Conservation (phyloP, 2,888 invertebrate species). For the Tryphoninae sp. region DNA sequence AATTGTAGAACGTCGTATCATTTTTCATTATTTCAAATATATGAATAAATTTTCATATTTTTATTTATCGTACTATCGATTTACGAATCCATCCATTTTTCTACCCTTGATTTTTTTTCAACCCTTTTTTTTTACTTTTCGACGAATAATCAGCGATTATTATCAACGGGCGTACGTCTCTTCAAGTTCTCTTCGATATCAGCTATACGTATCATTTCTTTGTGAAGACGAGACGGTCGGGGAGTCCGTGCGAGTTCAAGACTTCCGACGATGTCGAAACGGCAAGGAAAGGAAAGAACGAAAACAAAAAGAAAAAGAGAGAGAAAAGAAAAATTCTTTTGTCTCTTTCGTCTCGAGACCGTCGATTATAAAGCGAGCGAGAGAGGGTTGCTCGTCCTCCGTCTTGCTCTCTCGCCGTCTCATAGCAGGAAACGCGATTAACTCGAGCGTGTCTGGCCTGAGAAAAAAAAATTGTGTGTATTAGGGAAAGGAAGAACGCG, state of each 20-base stretch:
- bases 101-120: not conserved
- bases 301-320: slow-evolving; percentile 51
- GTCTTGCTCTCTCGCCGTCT: slow-evolving; percentile 20
- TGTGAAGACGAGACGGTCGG: not conserved
- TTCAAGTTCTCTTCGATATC: not conserved
- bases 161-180: not conserved
- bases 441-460: slow-evolving; percentile 60
- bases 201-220: not conserved
- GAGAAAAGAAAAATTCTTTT: slow-evolving; percentile 60
- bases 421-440: slow-evolving; percentile 63
- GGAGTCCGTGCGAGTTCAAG: slow-evolving; percentile 55
- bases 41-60: no score
- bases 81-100: not conserved
- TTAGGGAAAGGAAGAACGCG: slow-evolving; percentile 30
- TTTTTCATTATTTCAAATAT: no score
- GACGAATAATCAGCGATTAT: not conserved
- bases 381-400: slow-evolving; percentile 41
- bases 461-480: slow-evolving; percentile 50
- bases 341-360: slow-evolving; percentile 61
- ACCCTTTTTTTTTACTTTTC: not conserved
- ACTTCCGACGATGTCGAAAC: slow-evolving; percentile 57
- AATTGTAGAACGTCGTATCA: no score
- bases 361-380: slow-evolving; percentile 48
- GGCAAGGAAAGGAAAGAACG: slow-evolving; percentile 42
- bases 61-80: no score